These are phyloP conservation scores for Psittacus erithacus DNA, from an alignment of 2,113 vertebrate genomes.

Conservation along the genomic window DNA sequence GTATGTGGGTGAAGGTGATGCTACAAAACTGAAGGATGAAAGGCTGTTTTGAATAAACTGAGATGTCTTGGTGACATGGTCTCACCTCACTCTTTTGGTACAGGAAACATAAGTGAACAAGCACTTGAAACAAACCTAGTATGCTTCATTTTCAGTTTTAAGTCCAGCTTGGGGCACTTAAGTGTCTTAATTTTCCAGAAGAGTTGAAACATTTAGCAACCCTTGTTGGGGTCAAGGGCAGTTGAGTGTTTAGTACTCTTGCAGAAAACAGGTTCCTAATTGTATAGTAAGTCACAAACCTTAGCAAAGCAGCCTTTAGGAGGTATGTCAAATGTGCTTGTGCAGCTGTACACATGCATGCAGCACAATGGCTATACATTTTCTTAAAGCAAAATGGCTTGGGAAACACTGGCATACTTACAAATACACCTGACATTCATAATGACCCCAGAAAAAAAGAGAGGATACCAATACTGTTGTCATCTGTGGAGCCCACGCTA, in stretches of 20 bases:
- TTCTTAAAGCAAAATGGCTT: not conserved
- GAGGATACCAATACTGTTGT: not conserved
- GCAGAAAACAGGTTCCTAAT: not conserved
- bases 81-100: not conserved
- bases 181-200: not conserved
- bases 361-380: not conserved
- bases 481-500: not conserved
- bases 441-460: not conserved
- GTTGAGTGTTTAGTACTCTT: not conserved
- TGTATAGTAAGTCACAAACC: not conserved
- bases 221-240: not conserved
- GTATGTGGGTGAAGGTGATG: not conserved
- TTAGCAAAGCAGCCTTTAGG: not conserved
- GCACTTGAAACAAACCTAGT: not conserved
- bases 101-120: not conserved
- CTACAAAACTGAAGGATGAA: not conserved
- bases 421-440: not conserved
- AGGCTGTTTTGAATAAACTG: slow-evolving; percentile 43
- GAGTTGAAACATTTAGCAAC: not conserved
- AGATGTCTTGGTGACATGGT: not conserved
- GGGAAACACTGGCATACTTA: not conserved
- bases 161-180: not conserved
- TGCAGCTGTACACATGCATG: not conserved
- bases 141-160: not conserved
- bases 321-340: not conserved